phyloP scores from a whole-genome alignment of 2,888 invertebrate species.

The Caenorhabditis sp. region DNA sequence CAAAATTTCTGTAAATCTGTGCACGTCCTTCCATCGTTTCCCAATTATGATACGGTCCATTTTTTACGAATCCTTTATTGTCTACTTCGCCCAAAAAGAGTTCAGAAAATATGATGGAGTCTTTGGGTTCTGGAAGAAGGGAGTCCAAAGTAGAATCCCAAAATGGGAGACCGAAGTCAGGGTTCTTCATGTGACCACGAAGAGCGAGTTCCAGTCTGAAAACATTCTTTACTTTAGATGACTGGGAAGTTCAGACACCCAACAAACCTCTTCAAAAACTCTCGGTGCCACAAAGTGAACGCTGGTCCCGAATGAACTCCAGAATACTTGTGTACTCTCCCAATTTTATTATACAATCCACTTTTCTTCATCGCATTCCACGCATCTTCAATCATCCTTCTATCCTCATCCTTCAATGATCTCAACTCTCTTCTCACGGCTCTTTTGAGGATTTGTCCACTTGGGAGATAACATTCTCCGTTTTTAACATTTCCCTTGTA shows the following conservation, averaged over 20 bases:
- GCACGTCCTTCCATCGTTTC: slow-evolving; percentile 79
- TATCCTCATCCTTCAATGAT: slow-evolving; percentile 69
- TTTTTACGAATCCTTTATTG: slow-evolving; percentile 81
- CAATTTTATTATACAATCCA: slow-evolving; percentile 75
- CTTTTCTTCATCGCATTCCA: slow-evolving; percentile 75
- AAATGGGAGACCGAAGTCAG: slow-evolving; percentile 83
- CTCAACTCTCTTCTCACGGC: slow-evolving; percentile 74
- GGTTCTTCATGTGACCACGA: slow-evolving; percentile 74
- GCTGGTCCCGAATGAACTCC: slow-evolving; percentile 81
- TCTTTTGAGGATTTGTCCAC: slow-evolving; percentile 69
- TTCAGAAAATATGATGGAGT: slow-evolving; percentile 83
- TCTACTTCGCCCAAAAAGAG: slow-evolving; percentile 82
- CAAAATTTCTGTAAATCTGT: slow-evolving; percentile 67
- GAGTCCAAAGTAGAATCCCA: slow-evolving; percentile 84
- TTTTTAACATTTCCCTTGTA: slow-evolving; percentile 62
- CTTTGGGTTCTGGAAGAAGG: slow-evolving; percentile 81
- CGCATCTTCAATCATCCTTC: slow-evolving; percentile 65
- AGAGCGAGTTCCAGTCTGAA: slow-evolving; percentile 77
- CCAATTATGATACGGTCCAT: slow-evolving; percentile 83
- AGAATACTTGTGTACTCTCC: slow-evolving; percentile 75
- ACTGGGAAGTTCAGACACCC: not conserved
- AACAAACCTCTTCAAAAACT: slow-evolving; percentile 77
- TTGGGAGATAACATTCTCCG: slow-evolving; percentile 62
- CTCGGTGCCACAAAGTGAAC: slow-evolving; percentile 80
- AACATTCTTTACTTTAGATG: not conserved